These are phyloP conservation scores for Melierax canorus DNA, from an alignment of 2,113 vertebrate species.

Conservation along the genomic window DNA sequence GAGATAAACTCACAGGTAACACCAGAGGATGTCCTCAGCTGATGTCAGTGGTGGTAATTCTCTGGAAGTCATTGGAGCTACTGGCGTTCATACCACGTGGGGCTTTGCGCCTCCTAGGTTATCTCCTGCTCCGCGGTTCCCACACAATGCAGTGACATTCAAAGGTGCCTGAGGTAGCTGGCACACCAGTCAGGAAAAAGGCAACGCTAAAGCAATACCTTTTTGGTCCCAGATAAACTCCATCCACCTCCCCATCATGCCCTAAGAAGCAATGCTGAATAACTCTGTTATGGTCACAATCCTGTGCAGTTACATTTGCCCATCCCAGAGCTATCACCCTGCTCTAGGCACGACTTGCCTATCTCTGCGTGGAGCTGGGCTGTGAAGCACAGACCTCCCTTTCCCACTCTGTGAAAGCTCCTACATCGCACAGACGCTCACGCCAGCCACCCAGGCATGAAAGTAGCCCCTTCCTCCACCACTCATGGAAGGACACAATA, in stretches of 20 bases:
- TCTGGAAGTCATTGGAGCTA: not conserved
- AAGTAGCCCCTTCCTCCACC: not conserved
- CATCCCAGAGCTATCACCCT: not conserved
- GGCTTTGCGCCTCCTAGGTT: not conserved
- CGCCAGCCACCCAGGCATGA: rapidly evolving
- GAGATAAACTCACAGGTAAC: not conserved
- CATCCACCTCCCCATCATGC: rapidly evolving
- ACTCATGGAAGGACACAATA: not conserved
- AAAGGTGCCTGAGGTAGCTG: not conserved
- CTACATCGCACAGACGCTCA: not conserved
- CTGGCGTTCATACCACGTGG: not conserved
- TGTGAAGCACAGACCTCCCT: not conserved
- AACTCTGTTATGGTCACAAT: not conserved
- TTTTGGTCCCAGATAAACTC: not conserved
- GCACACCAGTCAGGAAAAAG: not conserved
- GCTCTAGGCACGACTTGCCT: not conserved
- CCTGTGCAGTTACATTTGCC: not conserved
- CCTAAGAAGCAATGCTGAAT: not conserved
- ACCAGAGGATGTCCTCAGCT: not conserved
- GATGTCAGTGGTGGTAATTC: not conserved
- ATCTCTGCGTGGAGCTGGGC: not conserved
- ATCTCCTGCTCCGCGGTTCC: not conserved
- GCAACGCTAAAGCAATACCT: not conserved
- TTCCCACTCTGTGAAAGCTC: not conserved
- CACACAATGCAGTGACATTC: not conserved